A percentile compares a stretch with the other conserved stretches of the same genome.
Evolutionary conservation across 2,797 vertebrate genomes (phyloP).

Genomic region (Triplophysa bombifrons): DNA sequence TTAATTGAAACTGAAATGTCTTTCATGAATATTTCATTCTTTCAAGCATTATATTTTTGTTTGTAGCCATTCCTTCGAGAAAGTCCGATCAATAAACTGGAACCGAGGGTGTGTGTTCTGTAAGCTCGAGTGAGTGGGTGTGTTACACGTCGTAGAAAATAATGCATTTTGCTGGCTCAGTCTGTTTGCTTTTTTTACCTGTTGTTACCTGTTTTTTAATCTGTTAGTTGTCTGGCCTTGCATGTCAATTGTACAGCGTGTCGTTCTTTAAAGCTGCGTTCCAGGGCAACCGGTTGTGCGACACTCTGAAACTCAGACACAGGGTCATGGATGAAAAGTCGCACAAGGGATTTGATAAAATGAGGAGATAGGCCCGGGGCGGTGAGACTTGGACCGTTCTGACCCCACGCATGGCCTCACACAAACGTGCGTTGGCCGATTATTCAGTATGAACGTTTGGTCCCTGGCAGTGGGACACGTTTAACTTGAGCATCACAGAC

Average conservation of each 20-base stretch:
- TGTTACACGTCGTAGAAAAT: constrained; percentile 21
- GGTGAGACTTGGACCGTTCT: constrained; percentile 48
- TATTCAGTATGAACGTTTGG: constrained; percentile 34
- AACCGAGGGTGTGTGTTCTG: constrained; percentile 20
- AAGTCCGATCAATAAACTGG: constrained; percentile 28
- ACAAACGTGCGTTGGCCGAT: constrained; percentile 54
- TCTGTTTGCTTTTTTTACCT: constrained; percentile 35
- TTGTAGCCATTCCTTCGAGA: constrained; percentile 31
- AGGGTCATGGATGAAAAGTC: constrained; percentile 61
- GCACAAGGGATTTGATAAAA: constrained; percentile 53
- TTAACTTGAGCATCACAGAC: constrained; percentile 55
- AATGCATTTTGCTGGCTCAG: constrained; percentile 59
- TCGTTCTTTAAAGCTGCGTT: constrained; percentile 69
- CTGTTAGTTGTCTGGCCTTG: constrained; percentile 71
- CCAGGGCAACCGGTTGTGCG: constrained; percentile 61
- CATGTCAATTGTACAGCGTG: constrained; percentile 78
- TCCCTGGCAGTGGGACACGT: constrained; percentile 45
- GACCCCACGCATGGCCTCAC: constrained; percentile 50
- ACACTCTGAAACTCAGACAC: constrained; percentile 53
- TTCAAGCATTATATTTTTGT: constrained; percentile 29
- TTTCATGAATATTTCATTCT: neutral
- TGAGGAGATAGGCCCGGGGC: constrained; percentile 49
- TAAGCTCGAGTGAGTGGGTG: constrained; percentile 18
- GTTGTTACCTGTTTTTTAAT: constrained; percentile 52
- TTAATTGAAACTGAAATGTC: constrained; percentile 13